Conservation (phyloP, 2,888 invertebrate genomes). For the Artemia sinica region DNA sequence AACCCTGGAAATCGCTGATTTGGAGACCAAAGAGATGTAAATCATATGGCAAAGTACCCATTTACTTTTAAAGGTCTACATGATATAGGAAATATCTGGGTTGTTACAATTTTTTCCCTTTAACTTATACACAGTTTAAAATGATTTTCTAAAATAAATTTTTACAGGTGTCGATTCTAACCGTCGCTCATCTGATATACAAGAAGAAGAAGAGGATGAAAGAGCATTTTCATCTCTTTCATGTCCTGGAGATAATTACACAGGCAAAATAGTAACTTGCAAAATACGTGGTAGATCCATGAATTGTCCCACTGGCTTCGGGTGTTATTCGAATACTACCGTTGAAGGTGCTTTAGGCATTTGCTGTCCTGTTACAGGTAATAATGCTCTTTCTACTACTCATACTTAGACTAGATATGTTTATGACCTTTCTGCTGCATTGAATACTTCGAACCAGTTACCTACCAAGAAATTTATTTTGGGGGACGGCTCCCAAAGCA, state of each 20-base stretch:
- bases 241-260: neutral
- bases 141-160: neutral
- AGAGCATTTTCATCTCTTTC: neutral
- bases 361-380: constrained; percentile 27
- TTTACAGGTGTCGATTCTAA: neutral
- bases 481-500: too few relatives aligned
- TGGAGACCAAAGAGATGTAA: too few relatives aligned
- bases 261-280: neutral
- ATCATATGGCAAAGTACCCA: too few relatives aligned
- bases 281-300: constrained; percentile 5
- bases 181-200: neutral
- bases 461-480: too few relatives aligned
- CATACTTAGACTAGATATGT: neutral
- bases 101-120: too few relatives aligned
- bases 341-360: constrained; percentile 25
- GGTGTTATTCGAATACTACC: constrained; percentile 4
- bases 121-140: too few relatives aligned
- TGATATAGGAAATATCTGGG: too few relatives aligned
- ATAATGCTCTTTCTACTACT: neutral
- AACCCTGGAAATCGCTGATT: too few relatives aligned
- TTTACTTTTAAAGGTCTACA: too few relatives aligned
- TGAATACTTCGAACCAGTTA: too few relatives aligned
- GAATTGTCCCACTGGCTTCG: neutral
- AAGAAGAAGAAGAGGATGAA: neutral
- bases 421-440: too few relatives aligned